Evolutionary conservation across 2,113 vertebrate genomes (phyloP), one percentile per base, ranked within the genome.

Genomic region (Oreocharis arfaki): DNA sequence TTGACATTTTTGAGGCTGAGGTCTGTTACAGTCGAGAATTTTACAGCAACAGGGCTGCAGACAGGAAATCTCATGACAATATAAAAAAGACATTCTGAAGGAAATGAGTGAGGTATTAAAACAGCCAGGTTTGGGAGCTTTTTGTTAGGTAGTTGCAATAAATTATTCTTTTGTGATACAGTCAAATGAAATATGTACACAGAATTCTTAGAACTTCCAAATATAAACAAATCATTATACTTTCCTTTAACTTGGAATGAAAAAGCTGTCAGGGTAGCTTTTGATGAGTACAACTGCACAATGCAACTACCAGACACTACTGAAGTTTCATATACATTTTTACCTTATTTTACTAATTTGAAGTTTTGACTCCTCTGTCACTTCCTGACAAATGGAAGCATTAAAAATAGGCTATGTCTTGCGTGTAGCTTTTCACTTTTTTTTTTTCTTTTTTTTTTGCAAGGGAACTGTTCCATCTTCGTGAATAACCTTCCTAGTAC

Each of bases 181-280:
- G 74, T 92, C 87, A 96, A 96, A 97, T 93, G 81, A 97, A 97
- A 96, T 91, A 83, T 61, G 75, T 91, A 64, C 35, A 90, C 83
- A 91, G 64, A 90, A 86, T 91, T 95, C 96, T 98, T 84, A 97
- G 96, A 97, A 97, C 89, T 95, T 95, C 78, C 55, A 90, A 94
- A 97, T 95, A 96, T 95, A 97, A 98, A 97, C 97, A 97, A 97
- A 97, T 97, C 96, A 96, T 97, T 82, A 13, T 80, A 91, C 69
- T 96, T 67, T 35, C 73, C 92, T 97, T 95, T 96, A 96, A 95
- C 95, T 95, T 96, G 46, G 69, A 96, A 96, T 82, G 87, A 97
- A 92, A 84, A 96, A 97, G 87, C 96, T 97, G 97, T 97, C 97
- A 89, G 84, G 81, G 33, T 59, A 35, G 56, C 82, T 95, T 97